Evolutionary conservation across 2,797 vertebrate genomes (phyloP), one percentile per base, ranked within the genome.

Genomic region (Thunnus albacares): DNA sequence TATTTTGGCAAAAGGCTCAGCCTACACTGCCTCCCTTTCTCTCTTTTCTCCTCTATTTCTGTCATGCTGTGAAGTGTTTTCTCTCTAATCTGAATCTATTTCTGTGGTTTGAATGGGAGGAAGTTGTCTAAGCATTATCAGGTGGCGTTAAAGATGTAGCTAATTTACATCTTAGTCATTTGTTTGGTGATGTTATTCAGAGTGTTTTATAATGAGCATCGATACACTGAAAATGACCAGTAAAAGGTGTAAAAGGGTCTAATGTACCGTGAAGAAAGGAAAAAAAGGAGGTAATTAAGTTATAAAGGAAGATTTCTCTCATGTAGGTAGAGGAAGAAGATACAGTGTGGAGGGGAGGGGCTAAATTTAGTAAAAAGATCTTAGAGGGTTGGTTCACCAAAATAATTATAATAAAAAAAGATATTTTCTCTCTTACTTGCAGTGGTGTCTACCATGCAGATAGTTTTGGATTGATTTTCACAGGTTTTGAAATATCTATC

Each of bases 1-100:
- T 91, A 83, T 94, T 90, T 91, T 70, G 79, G 85, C 77, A 64
- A 18, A 18, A 66, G 3, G 7, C 52, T 71, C 43, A 20, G 66
- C 61, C 81, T 9, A 62, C 65, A 5, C 75, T 10, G 66, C 68
- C 45, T 75, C 30, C 35, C 55, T 72, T 72, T 74, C 71, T 60
- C 26, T 81, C 69, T 75, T 71, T 70, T 47, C 53, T 57, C 52
- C 30, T 80, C 76, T 72, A 80, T 86, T 84, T 79, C 53, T 13
- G 74, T 76, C 58, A 1, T 1, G 38, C 72, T 76, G 52, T 63
- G 60, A 80, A 58, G 61, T 57, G 10, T 63, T 70, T 74, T 64
- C 60, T 79, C 15, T 88, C 56, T 81, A 24, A 83, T 90, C 81
- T 26, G 26, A 30, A 60, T 83, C 70, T 85, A 83, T 87, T 87